Conservation (phyloP, 53 echinoderm and acorn worm species). For the Antedon mediterranea region DNA sequence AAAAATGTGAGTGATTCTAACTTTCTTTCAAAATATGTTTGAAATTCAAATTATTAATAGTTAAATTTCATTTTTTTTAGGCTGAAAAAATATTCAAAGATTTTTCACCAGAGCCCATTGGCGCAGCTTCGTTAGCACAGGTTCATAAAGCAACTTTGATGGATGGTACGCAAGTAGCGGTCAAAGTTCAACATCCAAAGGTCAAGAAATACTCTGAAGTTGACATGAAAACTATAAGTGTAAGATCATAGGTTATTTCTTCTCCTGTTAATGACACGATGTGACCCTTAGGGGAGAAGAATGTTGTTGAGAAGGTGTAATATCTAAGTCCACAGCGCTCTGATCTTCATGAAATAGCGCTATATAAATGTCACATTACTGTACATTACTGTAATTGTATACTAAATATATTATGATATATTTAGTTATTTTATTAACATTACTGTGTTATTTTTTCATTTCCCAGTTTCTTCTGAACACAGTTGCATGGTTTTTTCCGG, state of each 20-base stretch:
- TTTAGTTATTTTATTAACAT: background rate
- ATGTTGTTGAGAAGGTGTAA: too few species aligned
- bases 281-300: too few species aligned
- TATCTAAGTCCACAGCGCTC: too few species aligned
- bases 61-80: constrained; percentile 13
- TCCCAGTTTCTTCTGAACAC: constrained; percentile 69
- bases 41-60: too few species aligned
- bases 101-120: constrained; percentile 70
- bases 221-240: constrained; percentile 91
- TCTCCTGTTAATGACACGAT: too few species aligned
- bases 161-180: constrained; percentile 57
- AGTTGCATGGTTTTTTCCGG: constrained; percentile 82
- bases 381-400: too few species aligned
- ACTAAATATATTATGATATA: too few species aligned
- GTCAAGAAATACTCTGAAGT: constrained; percentile 88
- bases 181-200: constrained; percentile 86
- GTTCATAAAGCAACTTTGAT: constrained; percentile 69
- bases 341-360: too few species aligned
- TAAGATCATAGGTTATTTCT: constrained; percentile 8
- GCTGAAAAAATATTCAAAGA: constrained; percentile 63
- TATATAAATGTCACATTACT: too few species aligned
- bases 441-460: background rate
- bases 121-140: constrained; percentile 89
- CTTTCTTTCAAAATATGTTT: too few species aligned
- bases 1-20: constrained; percentile 13